Conservation (phyloP, 1,140 invertebrate genomes). For the Calliopsis andreniformis region DNA sequence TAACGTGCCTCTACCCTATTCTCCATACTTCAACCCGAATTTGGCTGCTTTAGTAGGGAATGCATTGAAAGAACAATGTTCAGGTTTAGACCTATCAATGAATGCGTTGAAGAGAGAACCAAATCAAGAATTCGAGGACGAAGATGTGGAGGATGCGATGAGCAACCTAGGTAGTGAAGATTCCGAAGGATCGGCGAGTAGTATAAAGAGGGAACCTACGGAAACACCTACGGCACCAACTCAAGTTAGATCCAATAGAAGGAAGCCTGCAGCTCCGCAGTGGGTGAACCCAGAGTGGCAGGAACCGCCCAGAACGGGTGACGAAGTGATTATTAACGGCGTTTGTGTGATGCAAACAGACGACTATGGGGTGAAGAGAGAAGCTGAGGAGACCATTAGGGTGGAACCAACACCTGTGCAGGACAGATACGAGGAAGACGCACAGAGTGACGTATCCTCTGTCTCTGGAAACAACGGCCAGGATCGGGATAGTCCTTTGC, state of each 20-base stretch:
- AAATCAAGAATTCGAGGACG: conserved; percentile 87
- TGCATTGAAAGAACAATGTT: conserved; percentile 88
- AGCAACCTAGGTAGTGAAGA: conserved; percentile 91
- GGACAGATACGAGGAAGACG: conserved; percentile 84
- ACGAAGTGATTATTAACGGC: conserved; percentile 94
- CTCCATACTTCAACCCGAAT: conserved; percentile 89
- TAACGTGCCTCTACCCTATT: conserved; percentile 88
- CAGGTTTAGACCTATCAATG: conserved; percentile 91
- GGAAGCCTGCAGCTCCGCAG: conserved; percentile 97
- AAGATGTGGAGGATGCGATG: conserved; percentile 87
- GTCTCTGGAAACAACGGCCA: conserved; percentile 79
- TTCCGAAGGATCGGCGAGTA: conserved; percentile 82
- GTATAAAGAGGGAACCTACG: conserved; percentile 83
- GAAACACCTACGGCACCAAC: conserved; percentile 80
- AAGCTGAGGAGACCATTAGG: conserved; percentile 86
- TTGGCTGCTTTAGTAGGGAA: conserved; percentile 86
- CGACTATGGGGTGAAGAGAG: conserved; percentile 85
- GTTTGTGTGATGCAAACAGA: conserved; percentile 94
- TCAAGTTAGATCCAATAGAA: conserved; percentile 84
- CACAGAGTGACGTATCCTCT: conserved; percentile 82
- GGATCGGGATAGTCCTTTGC: conserved; percentile 74
- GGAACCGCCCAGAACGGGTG: conserved; percentile 83
- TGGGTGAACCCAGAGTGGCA: conserved; percentile 98
- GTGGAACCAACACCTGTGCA: conserved; percentile 87
- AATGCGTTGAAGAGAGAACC: conserved; percentile 88